phyloP scores from a whole-genome alignment of 2,113 vertebrate species.

The Taxidea taxus region DNA sequence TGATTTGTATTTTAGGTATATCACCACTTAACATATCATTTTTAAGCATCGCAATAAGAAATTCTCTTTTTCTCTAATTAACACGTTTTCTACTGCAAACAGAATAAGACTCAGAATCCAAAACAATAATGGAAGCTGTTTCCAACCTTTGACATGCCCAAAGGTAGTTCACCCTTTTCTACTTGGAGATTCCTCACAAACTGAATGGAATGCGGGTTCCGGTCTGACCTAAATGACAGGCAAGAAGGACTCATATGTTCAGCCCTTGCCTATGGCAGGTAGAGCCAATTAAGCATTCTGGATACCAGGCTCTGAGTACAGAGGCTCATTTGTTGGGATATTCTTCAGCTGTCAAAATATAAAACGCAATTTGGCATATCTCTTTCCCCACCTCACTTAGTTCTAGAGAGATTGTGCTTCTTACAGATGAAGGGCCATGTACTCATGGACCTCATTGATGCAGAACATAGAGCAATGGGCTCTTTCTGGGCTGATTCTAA shows the following conservation, averaged over 20 bases:
- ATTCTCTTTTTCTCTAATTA: not conserved
- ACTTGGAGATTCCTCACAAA: not conserved
- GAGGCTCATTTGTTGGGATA: not conserved
- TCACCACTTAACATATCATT: not conserved
- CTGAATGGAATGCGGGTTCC: not conserved
- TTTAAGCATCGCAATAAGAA: not conserved
- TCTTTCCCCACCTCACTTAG: not conserved
- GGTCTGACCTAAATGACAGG: not conserved
- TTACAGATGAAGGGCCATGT: not conserved
- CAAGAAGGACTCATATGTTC: not conserved
- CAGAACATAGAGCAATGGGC: not conserved
- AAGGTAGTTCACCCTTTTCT: not conserved
- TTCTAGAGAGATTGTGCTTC: not conserved
- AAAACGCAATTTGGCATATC: slow-evolving; percentile 21
- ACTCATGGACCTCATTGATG: not conserved
- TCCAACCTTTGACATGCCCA: slow-evolving; percentile 19
- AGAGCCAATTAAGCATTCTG: not conserved
- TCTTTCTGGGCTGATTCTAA: not conserved
- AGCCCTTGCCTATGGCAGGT: no score
- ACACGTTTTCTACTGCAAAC: not conserved
- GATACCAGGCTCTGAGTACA: not conserved
- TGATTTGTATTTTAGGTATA: not conserved
- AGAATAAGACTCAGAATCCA: not conserved
- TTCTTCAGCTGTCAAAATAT: not conserved
- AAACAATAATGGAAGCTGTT: slow-evolving; percentile 48